Conservation (phyloP, 2,797 vertebrate species). For the Etheostoma perlongum region DNA sequence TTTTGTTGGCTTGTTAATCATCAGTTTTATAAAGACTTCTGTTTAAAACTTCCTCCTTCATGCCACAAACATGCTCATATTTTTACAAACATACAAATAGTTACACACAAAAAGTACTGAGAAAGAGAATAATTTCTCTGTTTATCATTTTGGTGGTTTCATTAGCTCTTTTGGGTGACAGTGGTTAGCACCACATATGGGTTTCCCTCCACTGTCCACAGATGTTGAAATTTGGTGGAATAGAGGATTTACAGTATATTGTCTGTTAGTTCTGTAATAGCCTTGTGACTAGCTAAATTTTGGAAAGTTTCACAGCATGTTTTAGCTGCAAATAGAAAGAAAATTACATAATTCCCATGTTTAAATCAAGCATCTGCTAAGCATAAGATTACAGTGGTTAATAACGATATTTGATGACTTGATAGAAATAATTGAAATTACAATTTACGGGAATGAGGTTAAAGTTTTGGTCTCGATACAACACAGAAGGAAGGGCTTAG, state of each 20-base stretch:
- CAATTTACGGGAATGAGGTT: slow-evolving; percentile 34
- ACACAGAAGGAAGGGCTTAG: slow-evolving; percentile 37
- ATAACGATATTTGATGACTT: slow-evolving; percentile 29
- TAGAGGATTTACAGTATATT: neutral
- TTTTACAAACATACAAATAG: neutral
- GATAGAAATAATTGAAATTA: slow-evolving; percentile 23
- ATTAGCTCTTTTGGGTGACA: neutral
- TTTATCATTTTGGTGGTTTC: neutral
- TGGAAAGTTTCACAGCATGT: slow-evolving; percentile 3
- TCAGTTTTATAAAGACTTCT: neutral
- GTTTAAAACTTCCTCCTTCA: neutral
- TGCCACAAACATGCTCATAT: neutral
- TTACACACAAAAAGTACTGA: neutral
- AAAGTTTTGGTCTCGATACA: slow-evolving; percentile 43
- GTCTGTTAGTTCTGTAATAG: slow-evolving; percentile 2
- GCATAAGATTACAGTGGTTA: neutral
- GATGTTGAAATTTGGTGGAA: neutral
- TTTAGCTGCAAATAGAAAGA: slow-evolving; percentile 6
- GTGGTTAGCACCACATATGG: neutral
- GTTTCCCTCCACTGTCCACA: neutral
- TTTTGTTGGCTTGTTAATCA: neutral
- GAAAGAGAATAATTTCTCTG: neutral
- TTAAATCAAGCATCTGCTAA: neutral
- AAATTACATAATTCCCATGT: neutral
- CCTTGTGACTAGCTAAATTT: neutral